Evolutionary conservation across 2,797 vertebrate genomes (phyloP), one percentile per base, ranked within the genome.

Genomic region (Triplophysa bombifrons): DNA sequence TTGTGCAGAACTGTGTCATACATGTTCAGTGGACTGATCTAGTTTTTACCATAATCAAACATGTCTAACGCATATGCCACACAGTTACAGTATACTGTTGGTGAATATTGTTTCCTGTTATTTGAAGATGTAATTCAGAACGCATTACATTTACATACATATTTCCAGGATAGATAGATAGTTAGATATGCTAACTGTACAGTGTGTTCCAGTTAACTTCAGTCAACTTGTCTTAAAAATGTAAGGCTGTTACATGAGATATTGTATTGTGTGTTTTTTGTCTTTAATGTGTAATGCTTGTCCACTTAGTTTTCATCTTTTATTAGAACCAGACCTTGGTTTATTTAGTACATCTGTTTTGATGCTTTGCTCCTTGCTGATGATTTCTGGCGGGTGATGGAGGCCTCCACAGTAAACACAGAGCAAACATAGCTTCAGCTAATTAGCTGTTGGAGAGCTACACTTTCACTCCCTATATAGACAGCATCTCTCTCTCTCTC

Each of bases 391-490:
- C 61, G 84, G 78, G 67, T 50, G 25, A 72, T 55, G 75, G 58
- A 80, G 76, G 72, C 66, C 72, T 75, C 53, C 56, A 58, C 66
- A 55, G 74, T 78, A 83, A 82, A 81, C 61, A 58, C 66, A 51
- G 69, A 71, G 75, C 69, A 86, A 71, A 82, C 53, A 82, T 69
- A 50, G 76, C 60, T 63, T 48, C n/a, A 55, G 65, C 58, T 86
- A 82, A 87, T 86, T 84, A 83, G 51, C 67, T 72, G 50, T 70
- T 82, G 77, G 55, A 53, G 48, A 77, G 76, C 78, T 46, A 44
- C 69, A 76, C 74, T 78, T 58, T 25, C 41, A 11, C 56, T 76
- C 66, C 38, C 19, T 48, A 56, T 66, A 56, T 38, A 74, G 38
- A 63, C 50, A 53, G 38, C 56, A 55, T 80, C 25, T 73, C 53